Base-by-base conservation (phyloP, 1,140 invertebrate genomes). In the Cyphomyrmex costatus region DNA sequence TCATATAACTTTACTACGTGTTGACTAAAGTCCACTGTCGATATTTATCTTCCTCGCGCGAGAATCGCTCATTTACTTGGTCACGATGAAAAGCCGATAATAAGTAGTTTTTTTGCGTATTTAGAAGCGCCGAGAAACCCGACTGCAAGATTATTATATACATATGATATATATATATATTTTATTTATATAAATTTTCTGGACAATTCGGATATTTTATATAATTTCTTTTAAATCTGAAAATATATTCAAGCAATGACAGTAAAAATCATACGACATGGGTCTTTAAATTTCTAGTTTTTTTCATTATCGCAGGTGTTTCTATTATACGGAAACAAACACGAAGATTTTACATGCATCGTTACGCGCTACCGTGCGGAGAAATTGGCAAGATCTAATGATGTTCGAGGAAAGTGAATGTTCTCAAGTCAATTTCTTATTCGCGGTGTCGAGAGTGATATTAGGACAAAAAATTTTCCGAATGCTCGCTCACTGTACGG, bases 361-460 rank as follows among this genome's bases (percentile, higher is more conserved):
- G 14, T 78, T 51, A 24, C 42, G 16, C 16, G 66, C 66, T 27
- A 27, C 14, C 24, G 24, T 46, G 68, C 14, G 30, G 68, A 83
- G 79, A 83, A 74, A 83, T 61, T 74, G n/a, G n/a, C n/a, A 56
- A 53, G 24, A 60, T 73, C 19, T 27, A 33, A 73, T 82, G 24
- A 10, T 33, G 79, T 30, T 7, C 14, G 30, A 33, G 42, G 53
- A 74, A 83, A 83, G 79, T 83, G 79, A 83, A 83, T 58, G 68
- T 49, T 68, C 42, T 24, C 21, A 24, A 49, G 36, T 49, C 24
- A 21, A 74, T 56, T 74, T 60, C 24, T 60, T 8, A 30, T 56
- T 73, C 24, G 33, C 33, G 53, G 27, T n/a, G n/a, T 73, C 24
- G 56, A 83, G 58, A 61, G 42, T 53, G 27, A 61, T 56, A 73